Evolutionary conservation across 2,888 invertebrate species (phyloP).

Genomic region (Rhamnusium bicolor): DNA sequence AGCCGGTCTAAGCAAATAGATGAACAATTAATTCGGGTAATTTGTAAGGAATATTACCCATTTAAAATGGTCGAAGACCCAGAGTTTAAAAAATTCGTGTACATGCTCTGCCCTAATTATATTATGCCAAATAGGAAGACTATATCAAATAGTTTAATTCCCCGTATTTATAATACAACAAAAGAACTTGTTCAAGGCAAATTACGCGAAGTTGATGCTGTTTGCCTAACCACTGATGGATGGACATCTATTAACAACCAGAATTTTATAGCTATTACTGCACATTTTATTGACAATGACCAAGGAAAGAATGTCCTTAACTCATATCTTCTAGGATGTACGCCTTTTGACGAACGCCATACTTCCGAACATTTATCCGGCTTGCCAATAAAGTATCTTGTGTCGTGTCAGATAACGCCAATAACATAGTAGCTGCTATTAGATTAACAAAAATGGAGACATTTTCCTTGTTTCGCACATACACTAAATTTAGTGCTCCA

Average conservation of each 20-base stretch:
- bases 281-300: constrained; percentile 49
- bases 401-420: constrained; percentile 33
- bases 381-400: constrained; percentile 31
- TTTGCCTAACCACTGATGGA: constrained; percentile 54
- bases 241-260: constrained; percentile 56
- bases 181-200: constrained; percentile 39
- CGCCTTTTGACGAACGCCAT: not conserved
- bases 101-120: constrained; percentile 31
- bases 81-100: constrained; percentile 35
- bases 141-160: constrained; percentile 23
- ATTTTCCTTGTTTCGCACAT: constrained; percentile 34
- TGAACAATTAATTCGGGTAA: constrained; percentile 25
- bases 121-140: constrained; percentile 27
- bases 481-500: constrained; percentile 29
- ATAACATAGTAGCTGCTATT: constrained; percentile 31
- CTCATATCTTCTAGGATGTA: constrained; percentile 2
- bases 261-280: constrained; percentile 51
- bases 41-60: constrained; percentile 33
- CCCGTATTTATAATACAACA: constrained; percentile 24
- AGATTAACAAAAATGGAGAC: constrained; percentile 11
- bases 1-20: constrained; percentile 31
- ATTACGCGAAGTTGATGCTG: constrained; percentile 38
- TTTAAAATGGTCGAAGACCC: constrained; percentile 34
- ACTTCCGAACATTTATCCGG: constrained; percentile 36
- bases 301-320: constrained; percentile 17